phyloP scores from a whole-genome alignment of 2,888 invertebrate species.

The Tinea semifulvella region DNA sequence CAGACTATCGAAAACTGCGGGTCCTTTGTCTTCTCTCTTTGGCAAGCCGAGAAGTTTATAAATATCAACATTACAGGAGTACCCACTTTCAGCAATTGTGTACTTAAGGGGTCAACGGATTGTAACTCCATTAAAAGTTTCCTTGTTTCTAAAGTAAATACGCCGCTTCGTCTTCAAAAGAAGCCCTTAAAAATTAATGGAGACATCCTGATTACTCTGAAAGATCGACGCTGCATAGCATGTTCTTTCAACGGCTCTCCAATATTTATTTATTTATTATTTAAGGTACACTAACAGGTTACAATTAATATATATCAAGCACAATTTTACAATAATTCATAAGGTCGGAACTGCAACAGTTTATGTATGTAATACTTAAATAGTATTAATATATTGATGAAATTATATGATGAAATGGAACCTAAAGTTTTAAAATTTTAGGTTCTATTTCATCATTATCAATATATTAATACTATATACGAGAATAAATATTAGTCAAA shows the following conservation, averaged over 20 bases:
- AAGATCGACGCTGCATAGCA: slow-evolving; percentile 16
- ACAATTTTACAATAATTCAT: too few relatives aligned
- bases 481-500: too few relatives aligned
- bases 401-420: too few relatives aligned
- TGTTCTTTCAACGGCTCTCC: slow-evolving; percentile 7
- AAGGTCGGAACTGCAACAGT: too few relatives aligned
- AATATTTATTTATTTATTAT: too few relatives aligned
- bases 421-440: too few relatives aligned
- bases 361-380: too few relatives aligned
- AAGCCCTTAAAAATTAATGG: slow-evolving; percentile 63
- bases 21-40: background rate
- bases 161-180: slow-evolving; percentile 46
- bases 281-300: too few relatives aligned
- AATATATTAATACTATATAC: too few relatives aligned
- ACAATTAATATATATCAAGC: too few relatives aligned
- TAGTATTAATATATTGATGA: too few relatives aligned
- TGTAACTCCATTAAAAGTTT: slow-evolving; percentile 62
- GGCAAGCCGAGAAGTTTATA: background rate
- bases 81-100: slow-evolving; percentile 27
- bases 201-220: slow-evolving; percentile 55
- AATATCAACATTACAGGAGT: slow-evolving; percentile 14
- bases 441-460: too few relatives aligned
- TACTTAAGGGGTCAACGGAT: slow-evolving; percentile 47
- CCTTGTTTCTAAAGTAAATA: slow-evolving; percentile 56
- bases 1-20: background rate